Conservation (phyloP, 2,888 invertebrate genomes). For the Rhabditoides inermis region DNA sequence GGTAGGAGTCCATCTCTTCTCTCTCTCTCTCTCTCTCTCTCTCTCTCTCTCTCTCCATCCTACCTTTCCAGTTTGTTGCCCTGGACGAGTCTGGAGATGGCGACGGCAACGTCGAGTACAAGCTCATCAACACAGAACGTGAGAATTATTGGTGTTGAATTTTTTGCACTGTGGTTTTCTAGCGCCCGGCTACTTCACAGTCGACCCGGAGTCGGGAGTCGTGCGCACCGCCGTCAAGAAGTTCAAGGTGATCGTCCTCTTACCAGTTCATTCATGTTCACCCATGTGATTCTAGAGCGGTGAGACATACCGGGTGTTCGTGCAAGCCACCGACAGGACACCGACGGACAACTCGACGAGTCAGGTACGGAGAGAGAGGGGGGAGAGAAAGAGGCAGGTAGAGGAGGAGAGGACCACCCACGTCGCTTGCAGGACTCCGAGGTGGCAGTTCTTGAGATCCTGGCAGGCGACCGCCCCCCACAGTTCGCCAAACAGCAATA, state of each 20-base stretch:
- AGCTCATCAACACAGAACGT: slow-evolving; percentile 47
- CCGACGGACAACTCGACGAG: slow-evolving; percentile 20
- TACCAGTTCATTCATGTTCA: too few species aligned
- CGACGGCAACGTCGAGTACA: slow-evolving; percentile 38
- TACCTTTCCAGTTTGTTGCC: slow-evolving; percentile 67
- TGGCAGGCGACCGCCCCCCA: slow-evolving; percentile 77
- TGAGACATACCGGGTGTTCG: slow-evolving; percentile 28
- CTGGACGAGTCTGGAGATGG: slow-evolving; percentile 80
- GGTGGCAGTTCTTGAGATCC: slow-evolving; percentile 51
- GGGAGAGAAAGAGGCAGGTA: not conserved
- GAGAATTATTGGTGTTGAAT: slow-evolving; percentile 9
- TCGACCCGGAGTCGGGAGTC: slow-evolving; percentile 36
- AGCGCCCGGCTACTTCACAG: slow-evolving; percentile 42
- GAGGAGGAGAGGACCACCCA: too few species aligned
- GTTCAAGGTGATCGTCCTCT: too few species aligned
- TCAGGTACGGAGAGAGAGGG: slow-evolving; percentile 7
- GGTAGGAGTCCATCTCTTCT: slow-evolving; percentile 5
- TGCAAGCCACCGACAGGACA: slow-evolving; percentile 40
- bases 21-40: not conserved
- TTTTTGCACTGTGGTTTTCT: slow-evolving; percentile 9
- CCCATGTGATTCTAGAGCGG: too few species aligned
- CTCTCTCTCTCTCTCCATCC: not conserved
- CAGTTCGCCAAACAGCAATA: slow-evolving; percentile 94
- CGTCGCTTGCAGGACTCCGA: slow-evolving; percentile 26
- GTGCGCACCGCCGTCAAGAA: slow-evolving; percentile 37